phyloP scores from a whole-genome alignment of 2,113 vertebrate species.

The Neodon shergylaensis region DNA sequence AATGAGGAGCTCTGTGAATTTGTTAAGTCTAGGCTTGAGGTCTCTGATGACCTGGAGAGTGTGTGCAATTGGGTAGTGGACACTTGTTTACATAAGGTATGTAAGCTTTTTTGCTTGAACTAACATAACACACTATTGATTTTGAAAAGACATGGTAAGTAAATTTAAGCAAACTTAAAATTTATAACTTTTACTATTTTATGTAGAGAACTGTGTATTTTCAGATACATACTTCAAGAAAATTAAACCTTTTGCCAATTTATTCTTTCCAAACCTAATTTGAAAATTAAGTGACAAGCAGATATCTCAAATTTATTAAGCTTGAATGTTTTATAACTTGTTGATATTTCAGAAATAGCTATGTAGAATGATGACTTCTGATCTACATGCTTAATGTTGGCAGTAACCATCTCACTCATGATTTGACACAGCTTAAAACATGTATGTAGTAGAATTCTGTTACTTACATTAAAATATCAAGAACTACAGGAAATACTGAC shows the following conservation, averaged over 20 bases:
- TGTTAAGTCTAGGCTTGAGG: constrained; percentile 96
- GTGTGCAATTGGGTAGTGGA: constrained; percentile 99
- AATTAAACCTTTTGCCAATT: background rate
- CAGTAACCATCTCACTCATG: background rate
- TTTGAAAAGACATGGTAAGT: constrained; percentile 67
- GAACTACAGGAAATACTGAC: constrained; percentile 14
- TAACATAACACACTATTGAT: constrained; percentile 65
- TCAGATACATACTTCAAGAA: constrained; percentile 26
- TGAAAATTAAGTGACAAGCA: constrained; percentile 35
- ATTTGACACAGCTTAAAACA: constrained; percentile 28
- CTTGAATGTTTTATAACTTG: background rate
- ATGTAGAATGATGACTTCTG: constrained; percentile 29
- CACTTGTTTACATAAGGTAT: constrained; percentile 99
- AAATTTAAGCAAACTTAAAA: background rate
- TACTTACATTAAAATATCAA: background rate
- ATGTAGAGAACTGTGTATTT: background rate
- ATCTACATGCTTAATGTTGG: constrained; percentile 14
- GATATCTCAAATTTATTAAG: background rate
- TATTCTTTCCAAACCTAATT: background rate
- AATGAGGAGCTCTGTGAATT: constrained; percentile 99
- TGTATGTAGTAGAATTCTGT: background rate
- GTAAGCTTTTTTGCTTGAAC: constrained; percentile 79
- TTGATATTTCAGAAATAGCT: background rate
- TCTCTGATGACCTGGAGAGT: constrained; percentile 96
- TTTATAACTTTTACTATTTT: constrained; percentile 41